Percentiles rank a stretch among this genome's conserved stretches.
phyloP scores from a whole-genome alignment of 2,888 invertebrate genomes.

The Limnephilus marmoratus region DNA sequence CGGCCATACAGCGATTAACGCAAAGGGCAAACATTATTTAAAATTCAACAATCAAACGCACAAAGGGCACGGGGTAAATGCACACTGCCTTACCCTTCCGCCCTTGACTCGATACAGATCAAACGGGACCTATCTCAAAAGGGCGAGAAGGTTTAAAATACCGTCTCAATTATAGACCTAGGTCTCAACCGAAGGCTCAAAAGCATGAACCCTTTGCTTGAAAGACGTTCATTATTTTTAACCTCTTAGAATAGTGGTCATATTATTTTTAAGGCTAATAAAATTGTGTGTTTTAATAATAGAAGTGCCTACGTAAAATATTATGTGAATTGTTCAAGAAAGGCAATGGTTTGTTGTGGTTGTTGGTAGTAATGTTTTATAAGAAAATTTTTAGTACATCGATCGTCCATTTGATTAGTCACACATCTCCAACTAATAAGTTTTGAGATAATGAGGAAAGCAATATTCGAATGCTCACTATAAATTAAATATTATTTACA shows the following conservation, averaged over 20 bases:
- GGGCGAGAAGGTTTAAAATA: slow-evolving; percentile 14
- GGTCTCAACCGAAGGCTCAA: not conserved
- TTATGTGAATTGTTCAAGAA: no score
- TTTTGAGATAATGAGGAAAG: no score
- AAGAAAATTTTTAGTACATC: no score
- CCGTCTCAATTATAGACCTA: slow-evolving; percentile 43
- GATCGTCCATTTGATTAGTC: no score
- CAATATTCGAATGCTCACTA: no score
- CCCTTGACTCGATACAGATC: slow-evolving; percentile 43
- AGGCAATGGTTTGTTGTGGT: no score
- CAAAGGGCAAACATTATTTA: slow-evolving; percentile 55
- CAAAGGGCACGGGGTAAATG: slow-evolving; percentile 51
- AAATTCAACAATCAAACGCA: slow-evolving; percentile 62
- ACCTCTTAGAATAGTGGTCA: not conserved
- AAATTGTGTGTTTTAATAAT: not conserved
- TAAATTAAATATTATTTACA: no score
- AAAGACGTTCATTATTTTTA: not conserved
- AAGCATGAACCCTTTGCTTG: not conserved
- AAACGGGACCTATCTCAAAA: slow-evolving; percentile 28
- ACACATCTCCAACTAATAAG: no score
- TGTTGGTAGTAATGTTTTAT: no score
- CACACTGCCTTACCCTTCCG: slow-evolving; percentile 34
- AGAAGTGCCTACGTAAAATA: not conserved
- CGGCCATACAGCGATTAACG: slow-evolving; percentile 28
- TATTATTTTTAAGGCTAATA: not conserved